Base-by-base conservation (phyloP, 2,797 vertebrate genomes). In the Sebastes trivittatus region DNA sequence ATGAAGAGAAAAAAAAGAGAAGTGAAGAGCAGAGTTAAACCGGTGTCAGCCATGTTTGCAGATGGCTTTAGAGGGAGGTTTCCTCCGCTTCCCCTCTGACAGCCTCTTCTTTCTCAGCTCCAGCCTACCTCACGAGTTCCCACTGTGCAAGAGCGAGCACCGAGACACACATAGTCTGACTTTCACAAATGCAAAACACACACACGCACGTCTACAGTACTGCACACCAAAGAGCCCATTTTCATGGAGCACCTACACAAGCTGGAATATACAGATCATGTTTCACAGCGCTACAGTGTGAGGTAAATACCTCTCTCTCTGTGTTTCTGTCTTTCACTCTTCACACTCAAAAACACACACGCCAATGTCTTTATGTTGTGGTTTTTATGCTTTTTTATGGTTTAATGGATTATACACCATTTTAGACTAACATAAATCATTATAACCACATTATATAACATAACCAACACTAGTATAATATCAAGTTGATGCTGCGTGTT, bases 181-280 rank as follows among this genome's bases (percentile, higher is more conserved):
- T 69, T 75, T 76, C 52, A 3, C 66, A 70, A 16, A 52, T n/a
- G n/a, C 64, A 55, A 70, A 4, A 20, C 27, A 36, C 34, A 70
- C 2, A 63, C 46, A 77, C n/a, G 34, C 63, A 46, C 63, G 38
- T 52, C 14, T 8, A 74, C 16, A 27, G 10, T 10, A 2, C 30
- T 16, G 32, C 46, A 70, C 38, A 68, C 58, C 25, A 64, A 67
- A 62, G 23, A 75, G 77, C 55, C 58, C 34, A 74, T 72, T 79
- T 74, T 75, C 56, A 49, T 52, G 20, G 34, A 69, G 70, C 68
- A 71, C 62, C 70, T 36, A 78, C 77, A 75, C 60, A 82, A 30
- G 36, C 61, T 75, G 60, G 27, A 62, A 54, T 36, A 29, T 16
- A 72, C 60, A 54, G 72, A 67, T 77, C 63, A 56, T 72, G 69